A percentile compares a stretch with the other conserved stretches of the same genome.
phyloP scores from a whole-genome alignment of 2,797 vertebrate species.

The Cossypha heuglini region DNA sequence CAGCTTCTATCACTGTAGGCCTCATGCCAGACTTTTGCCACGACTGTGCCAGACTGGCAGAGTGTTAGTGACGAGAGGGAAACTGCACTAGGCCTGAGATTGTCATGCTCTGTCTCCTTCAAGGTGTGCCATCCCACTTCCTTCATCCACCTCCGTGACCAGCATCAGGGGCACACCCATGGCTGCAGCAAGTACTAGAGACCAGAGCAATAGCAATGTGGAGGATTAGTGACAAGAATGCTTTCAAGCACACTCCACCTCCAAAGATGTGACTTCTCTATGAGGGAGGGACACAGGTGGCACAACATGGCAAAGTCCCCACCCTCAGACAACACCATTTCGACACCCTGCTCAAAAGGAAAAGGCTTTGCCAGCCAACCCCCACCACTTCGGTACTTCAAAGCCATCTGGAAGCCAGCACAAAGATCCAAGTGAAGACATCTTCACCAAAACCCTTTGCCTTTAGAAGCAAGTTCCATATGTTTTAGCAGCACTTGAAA shows the following conservation, averaged over 20 bases:
- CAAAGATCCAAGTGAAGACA: background rate
- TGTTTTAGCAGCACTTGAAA: background rate
- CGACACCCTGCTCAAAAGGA: background rate
- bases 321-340: background rate
- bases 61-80: background rate
- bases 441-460: background rate
- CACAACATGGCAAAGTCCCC: background rate
- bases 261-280: background rate
- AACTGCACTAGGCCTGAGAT: background rate
- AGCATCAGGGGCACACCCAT: background rate
- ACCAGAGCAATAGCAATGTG: background rate
- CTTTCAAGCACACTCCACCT: background rate
- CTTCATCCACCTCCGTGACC: background rate
- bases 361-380: background rate
- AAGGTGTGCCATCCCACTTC: background rate
- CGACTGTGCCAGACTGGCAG: background rate
- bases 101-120: background rate
- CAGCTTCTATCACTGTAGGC: background rate
- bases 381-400: background rate
- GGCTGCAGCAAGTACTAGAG: background rate
- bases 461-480: background rate
- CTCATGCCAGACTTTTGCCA: accelerated
- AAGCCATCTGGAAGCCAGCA: background rate
- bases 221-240: background rate
- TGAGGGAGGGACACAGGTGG: background rate